phyloP scores from a whole-genome alignment of 2,888 invertebrate genomes.

The Dryomyza anilis region DNA sequence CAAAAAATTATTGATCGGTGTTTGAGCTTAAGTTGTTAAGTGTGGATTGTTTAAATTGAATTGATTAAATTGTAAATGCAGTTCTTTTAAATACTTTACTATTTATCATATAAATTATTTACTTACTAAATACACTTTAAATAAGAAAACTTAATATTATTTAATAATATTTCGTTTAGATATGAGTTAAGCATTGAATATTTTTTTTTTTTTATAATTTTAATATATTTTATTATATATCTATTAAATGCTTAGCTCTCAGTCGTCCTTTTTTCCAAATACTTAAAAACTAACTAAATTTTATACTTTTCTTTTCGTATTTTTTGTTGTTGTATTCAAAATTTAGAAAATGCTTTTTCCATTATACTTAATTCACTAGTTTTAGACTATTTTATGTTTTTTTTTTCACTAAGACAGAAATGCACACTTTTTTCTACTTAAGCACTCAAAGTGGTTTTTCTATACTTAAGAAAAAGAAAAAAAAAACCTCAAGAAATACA shows the following conservation, averaged over 20 bases:
- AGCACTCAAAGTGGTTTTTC: conserved; percentile 2
- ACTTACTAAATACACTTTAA: neutral
- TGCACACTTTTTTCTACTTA: neutral
- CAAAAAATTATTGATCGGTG: conserved; percentile 10
- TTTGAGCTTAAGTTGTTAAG: neutral
- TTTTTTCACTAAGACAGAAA: neutral
- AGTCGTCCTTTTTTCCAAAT: conserved; percentile 50
- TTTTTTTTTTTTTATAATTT: neutral
- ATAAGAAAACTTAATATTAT: conserved; percentile 15
- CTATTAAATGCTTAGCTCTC: too few relatives aligned
- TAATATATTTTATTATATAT: conserved; percentile 27
- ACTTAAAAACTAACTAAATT: conserved; percentile 20
- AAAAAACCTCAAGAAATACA: too few relatives aligned
- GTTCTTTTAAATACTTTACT: conserved; percentile 23
- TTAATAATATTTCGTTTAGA: conserved; percentile 24
- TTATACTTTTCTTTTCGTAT: neutral
- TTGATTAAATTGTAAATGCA: conserved; percentile 29
- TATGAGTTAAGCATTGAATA: conserved; percentile 6
- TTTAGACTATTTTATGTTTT: conserved; percentile 25
- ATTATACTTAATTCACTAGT: conserved; percentile 21
- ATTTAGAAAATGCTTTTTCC: neutral
- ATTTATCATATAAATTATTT: conserved; percentile 5
- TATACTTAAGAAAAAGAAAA: too few relatives aligned
- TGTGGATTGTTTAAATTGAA: neutral
- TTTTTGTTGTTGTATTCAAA: neutral